Conservation (phyloP, 2,113 vertebrate genomes). For the Apaloderma vittatum region DNA sequence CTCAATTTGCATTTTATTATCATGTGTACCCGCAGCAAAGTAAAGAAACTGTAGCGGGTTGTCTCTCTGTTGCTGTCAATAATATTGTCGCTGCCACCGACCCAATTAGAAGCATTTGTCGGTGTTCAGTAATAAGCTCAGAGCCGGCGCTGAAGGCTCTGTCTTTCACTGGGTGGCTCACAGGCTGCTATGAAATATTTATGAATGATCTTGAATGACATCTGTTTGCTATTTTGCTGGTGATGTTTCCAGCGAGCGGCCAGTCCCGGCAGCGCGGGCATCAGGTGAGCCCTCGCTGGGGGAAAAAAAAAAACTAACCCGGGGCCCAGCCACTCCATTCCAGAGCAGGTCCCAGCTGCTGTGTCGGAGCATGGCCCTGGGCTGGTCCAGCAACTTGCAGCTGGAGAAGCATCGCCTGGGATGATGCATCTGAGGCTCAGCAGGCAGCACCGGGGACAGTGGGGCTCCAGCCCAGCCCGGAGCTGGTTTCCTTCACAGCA, state of each 20-base stretch:
- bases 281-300: not conserved
- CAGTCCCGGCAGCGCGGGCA: accelerated
- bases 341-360: not conserved
- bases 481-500: not conserved
- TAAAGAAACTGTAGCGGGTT: not conserved
- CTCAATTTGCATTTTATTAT: not conserved
- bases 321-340: not conserved
- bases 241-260: not conserved
- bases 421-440: not conserved
- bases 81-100: not conserved
- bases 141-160: not conserved
- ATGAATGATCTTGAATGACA: constrained; percentile 71
- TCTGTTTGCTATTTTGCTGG: constrained; percentile 72
- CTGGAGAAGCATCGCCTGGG: not conserved
- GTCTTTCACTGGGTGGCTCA: constrained; percentile 55
- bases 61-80: constrained; percentile 19
- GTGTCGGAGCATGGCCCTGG: accelerated
- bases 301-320: not conserved
- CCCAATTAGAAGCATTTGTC: constrained; percentile 62
- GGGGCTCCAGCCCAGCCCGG: not conserved
- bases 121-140: constrained; percentile 17
- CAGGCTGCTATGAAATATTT: constrained; percentile 71
- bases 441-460: not conserved
- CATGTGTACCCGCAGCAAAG: not conserved
- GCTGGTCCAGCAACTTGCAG: accelerated